Evolutionary conservation across 2,888 invertebrate genomes (phyloP).

Genomic region (Agonopterix alstromeriana): DNA sequence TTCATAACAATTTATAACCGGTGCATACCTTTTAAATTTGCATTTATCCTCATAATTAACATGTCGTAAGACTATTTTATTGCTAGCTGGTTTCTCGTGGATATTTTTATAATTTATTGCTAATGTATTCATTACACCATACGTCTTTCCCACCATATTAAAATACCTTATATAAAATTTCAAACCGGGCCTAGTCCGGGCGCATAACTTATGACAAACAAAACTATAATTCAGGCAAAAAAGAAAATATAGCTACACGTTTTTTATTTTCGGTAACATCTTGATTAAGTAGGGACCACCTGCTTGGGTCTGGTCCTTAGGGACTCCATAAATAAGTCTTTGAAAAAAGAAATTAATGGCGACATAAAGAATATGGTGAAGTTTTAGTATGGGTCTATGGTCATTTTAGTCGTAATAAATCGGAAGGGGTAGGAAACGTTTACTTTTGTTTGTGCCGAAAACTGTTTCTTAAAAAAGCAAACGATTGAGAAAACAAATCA

Average conservation of each 20-base stretch:
- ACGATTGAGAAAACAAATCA: too few species aligned
- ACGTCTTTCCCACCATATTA: slow-evolving; percentile 68
- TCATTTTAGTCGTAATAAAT: slow-evolving; percentile 44
- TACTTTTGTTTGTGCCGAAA: slow-evolving; percentile 38
- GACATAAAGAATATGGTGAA: slow-evolving; percentile 64
- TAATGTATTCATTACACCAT: slow-evolving; percentile 71
- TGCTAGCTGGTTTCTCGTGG: slow-evolving; percentile 46
- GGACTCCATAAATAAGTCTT: slow-evolving; percentile 62
- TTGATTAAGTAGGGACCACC: slow-evolving; percentile 76
- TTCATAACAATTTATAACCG: slow-evolving; percentile 1
- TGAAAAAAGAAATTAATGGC: slow-evolving; percentile 57
- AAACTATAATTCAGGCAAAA: slow-evolving; percentile 64
- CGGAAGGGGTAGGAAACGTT: slow-evolving; percentile 34
- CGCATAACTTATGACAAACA: slow-evolving; percentile 54
- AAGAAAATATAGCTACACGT: slow-evolving; percentile 56
- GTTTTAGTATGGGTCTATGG: slow-evolving; percentile 54
- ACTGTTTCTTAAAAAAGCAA: slow-evolving; percentile 1
- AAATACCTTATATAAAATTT: slow-evolving; percentile 62
- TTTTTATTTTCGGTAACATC: slow-evolving; percentile 71
- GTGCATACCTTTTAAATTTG: slow-evolving; percentile 24
- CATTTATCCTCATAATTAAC: slow-evolving; percentile 55
- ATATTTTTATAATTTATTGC: slow-evolving; percentile 47
- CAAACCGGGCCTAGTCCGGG: slow-evolving; percentile 46
- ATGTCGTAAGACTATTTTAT: slow-evolving; percentile 53
- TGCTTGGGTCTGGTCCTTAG: slow-evolving; percentile 55